phyloP scores from a whole-genome alignment of 2,888 invertebrate genomes.

The Cryptocephalus moraei region DNA sequence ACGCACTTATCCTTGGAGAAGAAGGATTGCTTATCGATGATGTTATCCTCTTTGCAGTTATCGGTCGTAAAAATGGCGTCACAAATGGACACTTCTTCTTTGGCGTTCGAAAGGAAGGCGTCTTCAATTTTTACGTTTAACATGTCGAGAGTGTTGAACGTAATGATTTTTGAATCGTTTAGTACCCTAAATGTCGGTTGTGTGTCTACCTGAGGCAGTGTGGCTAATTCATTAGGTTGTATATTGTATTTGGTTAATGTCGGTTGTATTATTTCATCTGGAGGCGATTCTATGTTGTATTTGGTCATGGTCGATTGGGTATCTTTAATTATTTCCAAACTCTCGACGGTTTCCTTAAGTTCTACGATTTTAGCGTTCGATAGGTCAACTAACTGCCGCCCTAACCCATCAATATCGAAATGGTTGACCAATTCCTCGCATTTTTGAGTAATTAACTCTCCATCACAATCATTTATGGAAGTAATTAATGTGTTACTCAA shows the following conservation, averaged over 20 bases:
- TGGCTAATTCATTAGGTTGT: constrained; percentile 19
- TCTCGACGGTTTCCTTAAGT: constrained; percentile 33
- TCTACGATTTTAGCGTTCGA: constrained; percentile 18
- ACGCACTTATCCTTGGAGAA: constrained; percentile 19
- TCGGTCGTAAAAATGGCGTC: constrained; percentile 14
- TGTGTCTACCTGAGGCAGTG: not conserved
- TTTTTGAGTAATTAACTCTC: too few species aligned
- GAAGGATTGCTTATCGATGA: constrained; percentile 25
- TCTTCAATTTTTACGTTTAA: constrained; percentile 41
- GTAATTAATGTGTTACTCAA: constrained; percentile 33
- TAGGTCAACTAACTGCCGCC: not conserved
- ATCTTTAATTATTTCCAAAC: constrained; percentile 28
- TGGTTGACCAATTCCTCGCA: too few species aligned
- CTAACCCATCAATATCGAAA: constrained; percentile 2
- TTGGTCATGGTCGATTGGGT: constrained; percentile 29
- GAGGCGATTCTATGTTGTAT: constrained; percentile 27
- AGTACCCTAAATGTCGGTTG: too few species aligned
- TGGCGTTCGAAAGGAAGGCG: constrained; percentile 49
- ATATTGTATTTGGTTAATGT: too few species aligned
- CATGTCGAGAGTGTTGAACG: too few species aligned
- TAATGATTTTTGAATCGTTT: too few species aligned
- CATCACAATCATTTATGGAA: constrained; percentile 19
- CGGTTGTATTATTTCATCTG: too few species aligned
- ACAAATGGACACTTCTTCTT: constrained; percentile 42
- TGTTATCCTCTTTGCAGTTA: constrained; percentile 12